phyloP scores from a whole-genome alignment of 64 coral and sea anemone species.

The Actinia tenebrosa region DNA sequence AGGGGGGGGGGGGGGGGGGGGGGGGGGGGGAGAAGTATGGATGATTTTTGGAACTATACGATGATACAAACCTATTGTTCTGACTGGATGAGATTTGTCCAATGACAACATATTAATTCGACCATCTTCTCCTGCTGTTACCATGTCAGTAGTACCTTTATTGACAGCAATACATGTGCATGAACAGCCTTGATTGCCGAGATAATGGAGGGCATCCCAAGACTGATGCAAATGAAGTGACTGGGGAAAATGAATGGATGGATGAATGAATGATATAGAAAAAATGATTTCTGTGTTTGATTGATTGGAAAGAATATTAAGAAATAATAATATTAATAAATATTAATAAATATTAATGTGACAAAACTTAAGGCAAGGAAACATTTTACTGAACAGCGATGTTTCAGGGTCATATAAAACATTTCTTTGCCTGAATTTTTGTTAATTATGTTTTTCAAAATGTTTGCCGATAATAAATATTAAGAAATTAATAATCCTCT shows the following conservation, averaged over 20 bases:
- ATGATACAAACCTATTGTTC: conserved; percentile 66
- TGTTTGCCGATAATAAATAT: too few species aligned
- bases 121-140: conserved; percentile 81
- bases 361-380: too few species aligned
- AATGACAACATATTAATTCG: conserved; percentile 61
- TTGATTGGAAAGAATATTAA: not conserved
- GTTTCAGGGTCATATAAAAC: too few species aligned
- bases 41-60: too few species aligned
- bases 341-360: too few species aligned
- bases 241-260: not conserved
- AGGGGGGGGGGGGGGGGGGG: too few species aligned
- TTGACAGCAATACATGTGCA: conserved; percentile 80
- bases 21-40: too few species aligned
- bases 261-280: not conserved
- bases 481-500: too few species aligned
- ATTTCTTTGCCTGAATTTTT: too few species aligned
- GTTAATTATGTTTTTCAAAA: too few species aligned
- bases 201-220: conserved; percentile 59
- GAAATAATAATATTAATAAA: too few species aligned
- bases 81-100: conserved; percentile 66
- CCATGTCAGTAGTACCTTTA: conserved; percentile 47
- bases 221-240: conserved; percentile 7
- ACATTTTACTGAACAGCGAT: too few species aligned
- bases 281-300: not conserved
- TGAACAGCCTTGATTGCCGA: conserved; percentile 34